Evolutionary conservation across 2,888 invertebrate species (phyloP), one percentile per base, ranked within the genome.

Genomic region (Harmothoe impar): DNA sequence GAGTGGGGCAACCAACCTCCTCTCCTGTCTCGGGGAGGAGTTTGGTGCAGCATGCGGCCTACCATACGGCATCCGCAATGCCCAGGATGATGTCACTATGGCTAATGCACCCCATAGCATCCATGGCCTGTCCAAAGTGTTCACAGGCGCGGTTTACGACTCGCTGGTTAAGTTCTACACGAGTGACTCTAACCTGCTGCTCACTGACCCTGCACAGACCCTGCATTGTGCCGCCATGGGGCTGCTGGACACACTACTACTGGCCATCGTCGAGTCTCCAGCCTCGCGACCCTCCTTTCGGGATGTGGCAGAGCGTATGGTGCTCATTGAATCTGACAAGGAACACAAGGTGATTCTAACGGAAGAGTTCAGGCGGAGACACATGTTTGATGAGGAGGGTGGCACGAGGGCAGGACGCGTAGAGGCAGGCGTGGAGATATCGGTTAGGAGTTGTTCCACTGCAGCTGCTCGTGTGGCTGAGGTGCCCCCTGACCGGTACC

Each of bases 11-110:
- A 7, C 33, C n/a, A 51, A 23, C 43, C 33, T 35, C 23, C 23
- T 84, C 25, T 84, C 84, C 33, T 25, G 33, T 17, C 51, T 84
- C 0, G 84, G 84, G 5, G 84, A 84, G 43, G 51, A 84, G 23
- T 84, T 84, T 35, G 84, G 35, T 17, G 43, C 35, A 10, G 35
- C 84, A 17, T 84, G 84, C 20, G 84, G 84, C 1, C 84, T 84
- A 17, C 84, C 84, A 0, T 84, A 25, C 23, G 84, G 84, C 43
- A 35, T 84, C 51, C 33, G 84, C 33, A 84, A 84, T 35, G 51
- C 51, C 43, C 84, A 84, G 43, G 84, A 84, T n/a, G 84, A 84
- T 35, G 43, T 84, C 43, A 84, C 84, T 0, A 84, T 84, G 84
- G 23, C 43, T 35, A 84, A 84, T 35, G 84, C 84, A 23, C 20